Evolutionary conservation across 2,797 vertebrate genomes (phyloP).

Genomic region (Lithobates pipiens): DNA sequence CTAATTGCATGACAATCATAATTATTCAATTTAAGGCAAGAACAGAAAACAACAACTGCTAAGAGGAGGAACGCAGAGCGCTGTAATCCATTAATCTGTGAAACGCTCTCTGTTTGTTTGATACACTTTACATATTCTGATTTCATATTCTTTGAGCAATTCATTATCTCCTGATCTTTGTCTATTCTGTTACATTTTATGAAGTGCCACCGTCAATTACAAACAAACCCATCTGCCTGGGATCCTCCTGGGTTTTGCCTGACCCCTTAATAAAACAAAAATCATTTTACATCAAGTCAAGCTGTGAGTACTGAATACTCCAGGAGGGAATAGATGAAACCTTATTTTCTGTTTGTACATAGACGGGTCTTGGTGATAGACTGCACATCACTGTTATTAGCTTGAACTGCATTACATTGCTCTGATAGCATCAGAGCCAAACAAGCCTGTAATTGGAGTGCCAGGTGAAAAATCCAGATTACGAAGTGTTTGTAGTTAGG

Average conservation of each 20-base stretch:
- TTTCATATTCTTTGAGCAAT: slow-evolving; percentile 52
- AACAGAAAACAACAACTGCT: slow-evolving; percentile 1
- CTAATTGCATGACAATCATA: slow-evolving; percentile 32
- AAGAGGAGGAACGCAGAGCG: slow-evolving; percentile 11
- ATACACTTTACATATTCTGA: slow-evolving; percentile 36
- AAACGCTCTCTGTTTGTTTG: slow-evolving; percentile 19
- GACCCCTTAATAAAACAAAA: slow-evolving; percentile 44
- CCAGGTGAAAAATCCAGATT: slow-evolving; percentile 48
- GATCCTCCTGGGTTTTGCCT: slow-evolving; percentile 10
- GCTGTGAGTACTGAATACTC: slow-evolving; percentile 19
- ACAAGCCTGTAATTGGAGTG: slow-evolving; percentile 48
- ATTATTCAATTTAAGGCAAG: slow-evolving; percentile 26
- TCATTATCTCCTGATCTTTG: slow-evolving; percentile 49
- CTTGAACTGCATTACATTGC: slow-evolving; percentile 38
- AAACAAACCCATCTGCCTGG: slow-evolving; percentile 18
- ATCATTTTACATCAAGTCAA: slow-evolving; percentile 42
- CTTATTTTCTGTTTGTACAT: slow-evolving; percentile 41
- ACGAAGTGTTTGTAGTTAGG: background rate
- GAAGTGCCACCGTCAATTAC: slow-evolving; percentile 44
- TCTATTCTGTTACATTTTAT: slow-evolving; percentile 28
- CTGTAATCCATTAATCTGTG: slow-evolving; percentile 43
- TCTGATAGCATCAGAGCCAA: slow-evolving; percentile 48
- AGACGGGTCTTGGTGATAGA: slow-evolving; percentile 28
- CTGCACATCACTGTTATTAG: slow-evolving; percentile 53
- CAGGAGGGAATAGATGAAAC: slow-evolving; percentile 14